Conservation (phyloP, 2,113 vertebrate species). For the Sebastes fasciatus region DNA sequence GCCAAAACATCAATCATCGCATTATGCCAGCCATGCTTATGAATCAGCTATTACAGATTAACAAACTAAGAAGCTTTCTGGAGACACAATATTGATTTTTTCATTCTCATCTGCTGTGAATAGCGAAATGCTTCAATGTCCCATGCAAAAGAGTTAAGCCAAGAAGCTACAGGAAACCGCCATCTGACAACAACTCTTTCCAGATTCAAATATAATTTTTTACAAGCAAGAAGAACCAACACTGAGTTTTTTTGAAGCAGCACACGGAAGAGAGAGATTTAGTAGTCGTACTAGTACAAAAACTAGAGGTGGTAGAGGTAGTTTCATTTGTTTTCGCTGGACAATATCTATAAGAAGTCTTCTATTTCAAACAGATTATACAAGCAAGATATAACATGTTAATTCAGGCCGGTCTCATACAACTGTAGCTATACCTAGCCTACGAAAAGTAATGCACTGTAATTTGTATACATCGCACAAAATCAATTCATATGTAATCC, state of each 20-base stretch:
- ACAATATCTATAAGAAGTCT: no score
- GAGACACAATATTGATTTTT: conserved; percentile 47
- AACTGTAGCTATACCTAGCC: no score
- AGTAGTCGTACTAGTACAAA: no score
- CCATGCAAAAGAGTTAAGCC: not conserved
- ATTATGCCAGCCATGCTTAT: conserved; percentile 41
- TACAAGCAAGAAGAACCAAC: not conserved
- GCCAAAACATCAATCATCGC: conserved; percentile 64
- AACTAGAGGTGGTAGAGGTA: no score
- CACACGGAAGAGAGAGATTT: not conserved
- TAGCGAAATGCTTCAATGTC: conserved; percentile 1
- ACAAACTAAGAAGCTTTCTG: conserved; percentile 55
- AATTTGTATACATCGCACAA: no score
- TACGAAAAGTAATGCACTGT: no score
- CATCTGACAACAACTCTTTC: not conserved
- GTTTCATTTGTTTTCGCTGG: no score
- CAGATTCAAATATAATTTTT: not conserved
- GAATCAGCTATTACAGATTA: conserved; percentile 60
- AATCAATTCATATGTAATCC: no score
- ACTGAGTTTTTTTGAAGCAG: not conserved
- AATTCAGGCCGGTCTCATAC: no score
- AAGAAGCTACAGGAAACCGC: not conserved
- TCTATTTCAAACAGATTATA: no score
- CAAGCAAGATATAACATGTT: no score
- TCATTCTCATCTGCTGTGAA: conserved; percentile 29